Conservation (phyloP, 2,797 vertebrate species). For the Enteromius thamalakanensis region DNA sequence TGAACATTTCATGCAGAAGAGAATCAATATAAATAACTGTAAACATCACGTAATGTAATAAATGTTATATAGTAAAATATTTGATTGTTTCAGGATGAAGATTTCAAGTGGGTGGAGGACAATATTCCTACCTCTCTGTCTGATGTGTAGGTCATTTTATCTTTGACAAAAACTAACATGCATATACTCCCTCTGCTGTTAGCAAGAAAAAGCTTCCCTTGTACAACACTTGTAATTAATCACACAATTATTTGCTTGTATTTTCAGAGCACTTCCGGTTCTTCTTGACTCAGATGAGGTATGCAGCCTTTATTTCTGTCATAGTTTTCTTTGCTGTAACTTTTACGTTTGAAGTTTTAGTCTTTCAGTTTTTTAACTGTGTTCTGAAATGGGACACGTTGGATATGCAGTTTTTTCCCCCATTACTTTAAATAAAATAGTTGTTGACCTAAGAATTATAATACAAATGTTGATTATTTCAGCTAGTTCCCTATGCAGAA, state of each 20-base stretch:
- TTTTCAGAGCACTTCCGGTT: constrained; percentile 79
- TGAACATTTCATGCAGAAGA: background rate
- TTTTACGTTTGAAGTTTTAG: background rate
- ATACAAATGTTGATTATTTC: background rate
- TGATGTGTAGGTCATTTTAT: constrained; percentile 78
- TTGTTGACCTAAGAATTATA: background rate
- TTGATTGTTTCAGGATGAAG: constrained; percentile 76
- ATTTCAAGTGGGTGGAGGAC: constrained; percentile 86
- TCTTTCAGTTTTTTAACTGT: background rate
- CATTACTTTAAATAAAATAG: background rate
- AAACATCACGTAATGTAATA: background rate
- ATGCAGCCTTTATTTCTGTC: constrained; percentile 35
- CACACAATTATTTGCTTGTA: constrained; percentile 34
- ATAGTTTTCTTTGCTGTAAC: background rate
- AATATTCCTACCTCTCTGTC: constrained; percentile 82
- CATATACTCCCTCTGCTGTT: constrained; percentile 7
- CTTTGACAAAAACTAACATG: background rate
- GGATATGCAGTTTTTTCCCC: too few species aligned
- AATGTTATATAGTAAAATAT: background rate
- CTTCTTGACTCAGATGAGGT: constrained; percentile 87
- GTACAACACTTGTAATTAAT: constrained; percentile 1
- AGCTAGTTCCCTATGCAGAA: background rate
- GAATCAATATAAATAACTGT: background rate
- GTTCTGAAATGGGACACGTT: background rate
- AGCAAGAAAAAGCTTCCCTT: background rate